Percentiles rank a stretch among this genome's conserved stretches.
Conservation (phyloP, 2,113 vertebrate genomes). For the Cyanoderma ruficeps region DNA sequence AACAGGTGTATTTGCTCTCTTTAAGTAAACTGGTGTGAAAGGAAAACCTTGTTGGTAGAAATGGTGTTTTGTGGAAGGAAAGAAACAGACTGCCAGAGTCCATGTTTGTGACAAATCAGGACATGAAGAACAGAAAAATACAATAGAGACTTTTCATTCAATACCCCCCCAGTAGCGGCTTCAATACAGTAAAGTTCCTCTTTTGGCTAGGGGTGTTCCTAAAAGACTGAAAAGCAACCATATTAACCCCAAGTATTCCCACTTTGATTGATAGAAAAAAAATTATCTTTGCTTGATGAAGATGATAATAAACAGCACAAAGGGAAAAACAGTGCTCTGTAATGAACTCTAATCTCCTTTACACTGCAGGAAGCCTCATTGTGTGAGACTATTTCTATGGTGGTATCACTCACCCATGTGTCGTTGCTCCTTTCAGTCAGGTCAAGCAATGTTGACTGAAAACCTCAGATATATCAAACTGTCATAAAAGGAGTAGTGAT, state of each 20-base stretch:
- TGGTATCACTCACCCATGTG: neutral
- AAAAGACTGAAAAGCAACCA: neutral
- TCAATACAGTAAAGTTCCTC: neutral
- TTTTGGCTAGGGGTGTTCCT: neutral
- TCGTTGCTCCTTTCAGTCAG: neutral
- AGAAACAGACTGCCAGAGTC: neutral
- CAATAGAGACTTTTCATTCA: neutral
- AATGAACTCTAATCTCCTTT: neutral
- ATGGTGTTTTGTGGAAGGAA: neutral
- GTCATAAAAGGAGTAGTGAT: neutral
- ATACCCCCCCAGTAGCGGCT: neutral
- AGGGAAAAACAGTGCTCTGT: neutral
- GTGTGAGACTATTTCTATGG: rapidly evolving
- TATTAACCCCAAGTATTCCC: neutral
- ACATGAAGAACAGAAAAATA: neutral
- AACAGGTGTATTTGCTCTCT: neutral
- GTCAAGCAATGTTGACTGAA: neutral
- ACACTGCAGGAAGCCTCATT: neutral
- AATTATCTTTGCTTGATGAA: neutral
- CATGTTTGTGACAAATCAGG: neutral
- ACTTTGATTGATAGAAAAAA: neutral
- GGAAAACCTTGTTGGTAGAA: neutral
- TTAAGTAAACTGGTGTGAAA: neutral
- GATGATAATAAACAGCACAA: neutral
- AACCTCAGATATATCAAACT: neutral